These are phyloP conservation scores for Lacanobia oleracea DNA, from an alignment of 2,888 invertebrate species.

Conservation along the genomic window DNA sequence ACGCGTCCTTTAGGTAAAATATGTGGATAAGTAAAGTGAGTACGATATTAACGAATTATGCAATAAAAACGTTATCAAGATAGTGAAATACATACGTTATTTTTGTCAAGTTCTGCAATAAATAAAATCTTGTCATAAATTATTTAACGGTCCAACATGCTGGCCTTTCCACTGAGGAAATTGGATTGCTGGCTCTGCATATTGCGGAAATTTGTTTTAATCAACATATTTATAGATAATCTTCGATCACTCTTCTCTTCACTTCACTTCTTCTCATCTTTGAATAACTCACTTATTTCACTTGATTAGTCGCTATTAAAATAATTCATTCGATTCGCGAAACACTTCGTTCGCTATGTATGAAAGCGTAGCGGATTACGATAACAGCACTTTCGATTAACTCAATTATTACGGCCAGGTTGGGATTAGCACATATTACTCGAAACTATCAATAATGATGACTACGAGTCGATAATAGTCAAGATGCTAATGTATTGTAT, in stretches of 20 bases:
- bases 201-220: constrained; percentile 5
- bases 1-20: constrained; percentile 3
- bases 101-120: constrained; percentile 17
- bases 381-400: constrained; percentile 27
- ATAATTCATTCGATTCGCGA: constrained; percentile 1
- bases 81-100: not conserved
- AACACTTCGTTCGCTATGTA: constrained; percentile 16
- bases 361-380: constrained; percentile 19
- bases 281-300: no score
- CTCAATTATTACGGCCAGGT: constrained; percentile 12
- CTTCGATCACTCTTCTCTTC: no score
- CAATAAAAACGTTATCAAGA: constrained; percentile 7
- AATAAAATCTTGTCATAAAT: constrained; percentile 15
- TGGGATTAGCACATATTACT: constrained; percentile 18
- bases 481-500: constrained; percentile 9
- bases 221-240: no score
- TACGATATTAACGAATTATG: constrained; percentile 5
- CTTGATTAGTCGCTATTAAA: not conserved
- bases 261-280: no score
- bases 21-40: constrained; percentile 25
- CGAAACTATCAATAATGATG: constrained; percentile 17
- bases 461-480: not conserved
- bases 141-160: constrained; percentile 7
- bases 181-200: constrained; percentile 6
- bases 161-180: not conserved